A percentile compares a stretch with the other conserved stretches of the same genome.
These are phyloP conservation scores for Phocoena sinus DNA, from an alignment of 2,113 vertebrate species.

Conservation along the genomic window DNA sequence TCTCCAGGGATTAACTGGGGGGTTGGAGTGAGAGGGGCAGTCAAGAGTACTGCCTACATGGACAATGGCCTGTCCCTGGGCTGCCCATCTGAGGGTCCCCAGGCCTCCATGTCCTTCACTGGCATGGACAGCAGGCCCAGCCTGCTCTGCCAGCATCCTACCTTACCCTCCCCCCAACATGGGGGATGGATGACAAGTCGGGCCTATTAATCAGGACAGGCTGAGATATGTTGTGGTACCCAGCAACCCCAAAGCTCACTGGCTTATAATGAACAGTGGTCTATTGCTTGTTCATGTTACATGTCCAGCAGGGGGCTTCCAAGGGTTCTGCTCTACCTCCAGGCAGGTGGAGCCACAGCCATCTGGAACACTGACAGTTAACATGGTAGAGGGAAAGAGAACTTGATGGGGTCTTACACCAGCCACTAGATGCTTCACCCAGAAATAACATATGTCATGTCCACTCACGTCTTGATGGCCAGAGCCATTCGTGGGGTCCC, in stretches of 20 bases:
- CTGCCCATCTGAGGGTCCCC: not conserved
- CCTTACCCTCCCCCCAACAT: too few species aligned
- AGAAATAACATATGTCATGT: not conserved
- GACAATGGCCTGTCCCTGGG: not conserved
- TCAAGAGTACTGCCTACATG: not conserved
- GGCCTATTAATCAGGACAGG: not conserved
- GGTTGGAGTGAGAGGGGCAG: not conserved
- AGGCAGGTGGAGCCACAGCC: not conserved
- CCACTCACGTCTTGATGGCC: not conserved
- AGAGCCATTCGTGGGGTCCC: not conserved
- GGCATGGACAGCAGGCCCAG: not conserved
- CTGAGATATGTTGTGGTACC: too few species aligned
- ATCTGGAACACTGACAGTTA: not conserved
- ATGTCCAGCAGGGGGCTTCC: not conserved
- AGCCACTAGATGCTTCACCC: not conserved
- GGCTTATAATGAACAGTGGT: not conserved
- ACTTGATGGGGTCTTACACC: not conserved
- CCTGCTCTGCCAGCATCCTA: not conserved
- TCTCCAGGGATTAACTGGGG: not conserved
- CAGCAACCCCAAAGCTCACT: not conserved
- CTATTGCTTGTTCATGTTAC: not conserved
- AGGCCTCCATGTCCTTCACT: not conserved
- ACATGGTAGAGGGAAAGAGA: not conserved
- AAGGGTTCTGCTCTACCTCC: too few species aligned
- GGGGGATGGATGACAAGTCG: not conserved